Percentiles rank a stretch among this genome's conserved stretches.
Evolutionary conservation across 2,888 invertebrate genomes (phyloP).

Genomic region (Nowickia ferox): DNA sequence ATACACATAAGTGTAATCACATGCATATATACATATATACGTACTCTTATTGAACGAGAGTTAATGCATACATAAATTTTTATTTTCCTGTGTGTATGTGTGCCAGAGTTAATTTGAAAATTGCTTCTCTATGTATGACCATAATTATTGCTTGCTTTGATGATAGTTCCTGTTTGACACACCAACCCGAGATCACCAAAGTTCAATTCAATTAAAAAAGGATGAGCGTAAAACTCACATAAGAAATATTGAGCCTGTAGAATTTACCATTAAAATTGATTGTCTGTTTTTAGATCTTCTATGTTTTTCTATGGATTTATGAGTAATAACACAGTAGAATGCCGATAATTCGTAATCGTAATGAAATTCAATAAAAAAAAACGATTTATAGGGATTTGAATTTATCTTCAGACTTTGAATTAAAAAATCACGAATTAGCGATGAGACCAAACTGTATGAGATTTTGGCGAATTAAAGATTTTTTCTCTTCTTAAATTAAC

Average conservation of each 20-base stretch:
- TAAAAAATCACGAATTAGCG: too few relatives aligned
- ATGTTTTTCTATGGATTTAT: too few relatives aligned
- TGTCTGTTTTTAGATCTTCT: not conserved
- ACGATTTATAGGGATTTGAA: too few relatives aligned
- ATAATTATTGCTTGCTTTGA: conserved; percentile 45
- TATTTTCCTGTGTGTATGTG: not conserved
- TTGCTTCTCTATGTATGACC: conserved; percentile 5
- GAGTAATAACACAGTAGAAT: too few relatives aligned
- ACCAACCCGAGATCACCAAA: conserved; percentile 50
- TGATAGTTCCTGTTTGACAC: conserved; percentile 29
- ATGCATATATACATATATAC: too few relatives aligned
- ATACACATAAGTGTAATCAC: not conserved
- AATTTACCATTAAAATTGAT: not conserved
- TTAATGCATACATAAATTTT: not conserved
- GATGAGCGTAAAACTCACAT: conserved; percentile 30
- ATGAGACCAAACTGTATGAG: too few relatives aligned
- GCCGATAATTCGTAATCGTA: too few relatives aligned
- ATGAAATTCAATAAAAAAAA: too few relatives aligned
- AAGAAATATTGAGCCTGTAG: not conserved
- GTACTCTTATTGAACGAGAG: too few relatives aligned
- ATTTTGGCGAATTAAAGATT: too few relatives aligned
- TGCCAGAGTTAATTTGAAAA: conserved; percentile 35
- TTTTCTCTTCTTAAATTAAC: too few relatives aligned
- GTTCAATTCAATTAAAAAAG: conserved; percentile 72
- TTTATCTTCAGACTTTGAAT: too few relatives aligned